A percentile compares a stretch with the other conserved stretches of the same genome.
These are phyloP conservation scores for Channa striata DNA, from an alignment of 2,797 vertebrate genomes.

Conservation along the genomic window DNA sequence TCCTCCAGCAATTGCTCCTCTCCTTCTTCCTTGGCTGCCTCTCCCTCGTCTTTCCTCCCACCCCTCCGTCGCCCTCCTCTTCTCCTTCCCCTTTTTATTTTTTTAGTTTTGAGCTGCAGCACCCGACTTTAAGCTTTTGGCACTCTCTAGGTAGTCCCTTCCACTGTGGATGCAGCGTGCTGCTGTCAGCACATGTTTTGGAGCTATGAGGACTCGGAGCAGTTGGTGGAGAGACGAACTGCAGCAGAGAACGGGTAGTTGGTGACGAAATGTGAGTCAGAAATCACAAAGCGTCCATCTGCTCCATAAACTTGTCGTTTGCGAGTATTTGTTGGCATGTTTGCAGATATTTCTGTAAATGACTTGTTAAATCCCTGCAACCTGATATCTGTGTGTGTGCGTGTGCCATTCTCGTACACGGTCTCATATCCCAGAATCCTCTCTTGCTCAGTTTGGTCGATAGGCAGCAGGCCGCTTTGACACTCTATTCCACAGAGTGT, in stretches of 20 bases:
- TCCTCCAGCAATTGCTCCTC: slow-evolving; percentile 31
- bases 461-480: slow-evolving; percentile 79
- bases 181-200: slow-evolving; percentile 91
- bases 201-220: slow-evolving; percentile 90
- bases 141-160: slow-evolving; percentile 86
- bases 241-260: slow-evolving; percentile 92
- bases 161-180: slow-evolving; percentile 95
- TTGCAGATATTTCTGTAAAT: not conserved
- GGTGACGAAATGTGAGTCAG: slow-evolving; percentile 88
- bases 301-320: slow-evolving; percentile 91
- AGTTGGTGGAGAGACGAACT: slow-evolving; percentile 92
- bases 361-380: slow-evolving; percentile 69
- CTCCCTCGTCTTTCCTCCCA: slow-evolving; percentile 24
- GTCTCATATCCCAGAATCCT: slow-evolving; percentile 92
- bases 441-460: slow-evolving; percentile 85
- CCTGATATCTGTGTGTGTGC: slow-evolving; percentile 87
- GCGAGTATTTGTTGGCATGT: not conserved
- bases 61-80: slow-evolving; percentile 39
- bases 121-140: slow-evolving; percentile 88
- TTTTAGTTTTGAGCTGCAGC: slow-evolving; percentile 84
- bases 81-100: slow-evolving; percentile 48
- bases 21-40: slow-evolving; percentile 17
- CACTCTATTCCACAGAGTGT: slow-evolving; percentile 90
- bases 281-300: slow-evolving; percentile 93
- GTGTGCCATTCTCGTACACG: slow-evolving; percentile 89